Evolutionary conservation across 2,113 vertebrate species (phyloP).

Genomic region (Barnardius zonarius): DNA sequence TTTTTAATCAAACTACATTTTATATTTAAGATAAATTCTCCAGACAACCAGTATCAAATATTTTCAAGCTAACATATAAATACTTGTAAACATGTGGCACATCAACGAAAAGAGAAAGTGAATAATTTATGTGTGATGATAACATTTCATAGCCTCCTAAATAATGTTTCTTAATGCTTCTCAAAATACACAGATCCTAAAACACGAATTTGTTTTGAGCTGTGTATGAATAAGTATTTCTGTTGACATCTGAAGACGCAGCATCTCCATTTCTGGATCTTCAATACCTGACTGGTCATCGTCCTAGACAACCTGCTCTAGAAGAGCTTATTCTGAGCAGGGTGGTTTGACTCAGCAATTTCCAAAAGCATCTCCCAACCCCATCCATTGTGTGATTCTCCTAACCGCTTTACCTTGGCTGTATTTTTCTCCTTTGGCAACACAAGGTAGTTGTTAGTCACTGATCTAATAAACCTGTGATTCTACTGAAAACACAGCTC

Average conservation of each 20-base stretch:
- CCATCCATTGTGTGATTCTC: neutral
- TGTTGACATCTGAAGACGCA: neutral
- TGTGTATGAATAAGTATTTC: neutral
- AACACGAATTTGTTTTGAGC: neutral
- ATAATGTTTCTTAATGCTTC: neutral
- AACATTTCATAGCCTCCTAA: neutral
- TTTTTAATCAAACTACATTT: neutral
- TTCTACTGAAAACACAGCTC: neutral
- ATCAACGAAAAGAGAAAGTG: neutral
- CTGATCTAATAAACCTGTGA: neutral
- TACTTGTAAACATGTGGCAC: neutral
- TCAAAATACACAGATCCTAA: neutral
- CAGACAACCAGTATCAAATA: neutral
- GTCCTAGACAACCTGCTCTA: neutral
- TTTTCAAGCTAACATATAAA: neutral
- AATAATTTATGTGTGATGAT: neutral
- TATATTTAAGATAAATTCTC: neutral
- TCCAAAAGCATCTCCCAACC: neutral
- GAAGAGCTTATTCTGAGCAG: neutral
- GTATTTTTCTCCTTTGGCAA: neutral
- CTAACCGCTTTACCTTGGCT: neutral
- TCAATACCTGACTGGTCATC: neutral
- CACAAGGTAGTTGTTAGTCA: neutral
- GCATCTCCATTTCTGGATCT: neutral
- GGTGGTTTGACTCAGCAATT: neutral